phyloP scores from a whole-genome alignment of 2,113 vertebrate genomes.

The Bos indicus region DNA sequence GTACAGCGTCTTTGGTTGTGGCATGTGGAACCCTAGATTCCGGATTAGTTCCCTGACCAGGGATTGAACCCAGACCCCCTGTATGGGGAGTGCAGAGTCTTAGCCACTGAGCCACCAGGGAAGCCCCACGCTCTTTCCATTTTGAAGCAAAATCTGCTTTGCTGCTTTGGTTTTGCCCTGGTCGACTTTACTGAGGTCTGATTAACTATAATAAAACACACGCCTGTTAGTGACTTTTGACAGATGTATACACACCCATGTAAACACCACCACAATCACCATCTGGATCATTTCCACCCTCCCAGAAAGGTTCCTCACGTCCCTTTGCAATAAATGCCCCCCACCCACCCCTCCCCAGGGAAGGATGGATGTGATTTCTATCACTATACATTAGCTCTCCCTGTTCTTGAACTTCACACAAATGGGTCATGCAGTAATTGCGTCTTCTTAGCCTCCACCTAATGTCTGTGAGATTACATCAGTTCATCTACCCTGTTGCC shows the following conservation, averaged over 20 bases:
- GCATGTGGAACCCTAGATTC: not conserved
- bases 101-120: not conserved
- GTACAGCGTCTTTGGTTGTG: fast-evolving
- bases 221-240: not conserved
- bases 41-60: not conserved
- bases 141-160: not conserved
- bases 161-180: not conserved
- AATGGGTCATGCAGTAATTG: not conserved
- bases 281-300: not conserved
- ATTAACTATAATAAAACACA: not conserved
- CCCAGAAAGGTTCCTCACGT: not conserved
- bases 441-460: not conserved
- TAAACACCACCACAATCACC: not conserved
- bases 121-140: not conserved
- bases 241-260: not conserved
- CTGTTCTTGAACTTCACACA: not conserved
- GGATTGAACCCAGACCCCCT: not conserved
- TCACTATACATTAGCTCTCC: fast-evolving
- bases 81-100: not conserved
- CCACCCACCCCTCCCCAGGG: not conserved
- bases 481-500: fast-evolving
- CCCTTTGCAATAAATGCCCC: not conserved
- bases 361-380: not conserved
- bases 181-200: not conserved
- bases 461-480: fast-evolving